phyloP scores from a whole-genome alignment of 2,797 vertebrate genomes.

The Scyliorhinus canicula region DNA sequence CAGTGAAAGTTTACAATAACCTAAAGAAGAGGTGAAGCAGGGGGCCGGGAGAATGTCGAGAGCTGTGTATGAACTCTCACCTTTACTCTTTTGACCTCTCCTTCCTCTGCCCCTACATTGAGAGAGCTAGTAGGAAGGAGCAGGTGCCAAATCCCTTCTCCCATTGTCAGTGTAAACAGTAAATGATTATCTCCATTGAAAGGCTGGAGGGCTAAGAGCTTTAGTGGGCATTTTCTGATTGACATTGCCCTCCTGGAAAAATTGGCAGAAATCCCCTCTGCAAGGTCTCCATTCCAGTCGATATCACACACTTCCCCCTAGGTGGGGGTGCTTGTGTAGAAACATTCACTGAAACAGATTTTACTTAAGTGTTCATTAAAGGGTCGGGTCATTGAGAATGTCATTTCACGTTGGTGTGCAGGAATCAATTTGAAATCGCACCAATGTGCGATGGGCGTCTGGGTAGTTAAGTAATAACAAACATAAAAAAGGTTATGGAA shows the following conservation, averaged over 20 bases:
- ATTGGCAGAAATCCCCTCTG: neutral
- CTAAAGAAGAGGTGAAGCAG: constrained; percentile 9
- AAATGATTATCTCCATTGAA: constrained; percentile 17
- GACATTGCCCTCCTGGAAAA: neutral
- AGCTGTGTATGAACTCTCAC: constrained; percentile 25
- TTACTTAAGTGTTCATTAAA: neutral
- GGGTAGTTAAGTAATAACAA: too few species aligned
- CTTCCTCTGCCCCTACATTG: neutral
- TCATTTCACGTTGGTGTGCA: neutral
- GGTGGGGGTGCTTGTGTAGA: neutral
- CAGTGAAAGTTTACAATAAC: constrained; percentile 27
- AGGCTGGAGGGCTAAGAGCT: constrained; percentile 22
- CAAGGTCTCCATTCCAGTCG: neutral
- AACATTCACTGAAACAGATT: neutral
- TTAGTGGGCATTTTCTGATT: neutral
- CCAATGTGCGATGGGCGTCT: neutral
- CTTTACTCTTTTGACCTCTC: constrained; percentile 27
- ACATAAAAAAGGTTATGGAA: neutral
- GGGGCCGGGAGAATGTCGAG: neutral
- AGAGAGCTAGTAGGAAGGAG: neutral
- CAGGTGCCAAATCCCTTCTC: constrained; percentile 6
- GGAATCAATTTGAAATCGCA: neutral
- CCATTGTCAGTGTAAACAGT: constrained; percentile 26
- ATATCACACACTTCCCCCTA: neutral
- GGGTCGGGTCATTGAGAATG: neutral